Conservation (phyloP, 2,113 vertebrate species). For the Hirundichthys speculiger region DNA sequence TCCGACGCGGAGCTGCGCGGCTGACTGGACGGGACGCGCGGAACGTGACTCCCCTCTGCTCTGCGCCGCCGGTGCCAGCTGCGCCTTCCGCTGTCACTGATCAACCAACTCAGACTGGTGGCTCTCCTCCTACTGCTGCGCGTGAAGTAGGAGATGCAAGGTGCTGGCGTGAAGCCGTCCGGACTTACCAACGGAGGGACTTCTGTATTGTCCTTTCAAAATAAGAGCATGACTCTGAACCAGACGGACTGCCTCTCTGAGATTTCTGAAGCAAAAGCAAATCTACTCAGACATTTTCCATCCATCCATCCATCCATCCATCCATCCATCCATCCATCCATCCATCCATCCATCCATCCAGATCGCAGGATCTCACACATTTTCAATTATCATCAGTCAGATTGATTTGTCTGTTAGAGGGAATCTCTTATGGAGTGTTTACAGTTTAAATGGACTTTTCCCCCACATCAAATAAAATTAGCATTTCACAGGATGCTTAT, state of each 20-base stretch:
- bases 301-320: too few relatives aligned
- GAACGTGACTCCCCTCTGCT: conserved; percentile 19
- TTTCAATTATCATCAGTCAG: too few relatives aligned
- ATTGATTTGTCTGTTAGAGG: too few relatives aligned
- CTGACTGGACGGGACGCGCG: conserved; percentile 2
- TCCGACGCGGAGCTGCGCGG: neutral
- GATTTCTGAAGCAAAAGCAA: too few relatives aligned
- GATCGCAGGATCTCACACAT: too few relatives aligned
- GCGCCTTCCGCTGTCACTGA: conserved; percentile 22
- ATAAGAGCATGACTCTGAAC: conserved; percentile 9
- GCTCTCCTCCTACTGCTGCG: conserved; percentile 47
- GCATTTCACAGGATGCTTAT: too few relatives aligned
- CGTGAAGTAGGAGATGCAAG: conserved; percentile 52
- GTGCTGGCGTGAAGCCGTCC: neutral
- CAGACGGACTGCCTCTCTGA: conserved; percentile 23
- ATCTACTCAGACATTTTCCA: neutral
- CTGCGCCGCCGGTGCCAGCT: conserved; percentile 13
- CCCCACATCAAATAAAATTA: too few relatives aligned
- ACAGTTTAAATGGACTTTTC: too few relatives aligned
- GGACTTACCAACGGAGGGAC: rapidly evolving
- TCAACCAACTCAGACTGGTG: conserved; percentile 55
- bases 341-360: too few relatives aligned
- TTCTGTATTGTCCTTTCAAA: conserved; percentile 38
- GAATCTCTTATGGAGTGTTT: too few relatives aligned
- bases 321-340: too few relatives aligned